Evolutionary conservation across 2,113 vertebrate species (phyloP).

Genomic region (Oryzias curvinotus): DNA sequence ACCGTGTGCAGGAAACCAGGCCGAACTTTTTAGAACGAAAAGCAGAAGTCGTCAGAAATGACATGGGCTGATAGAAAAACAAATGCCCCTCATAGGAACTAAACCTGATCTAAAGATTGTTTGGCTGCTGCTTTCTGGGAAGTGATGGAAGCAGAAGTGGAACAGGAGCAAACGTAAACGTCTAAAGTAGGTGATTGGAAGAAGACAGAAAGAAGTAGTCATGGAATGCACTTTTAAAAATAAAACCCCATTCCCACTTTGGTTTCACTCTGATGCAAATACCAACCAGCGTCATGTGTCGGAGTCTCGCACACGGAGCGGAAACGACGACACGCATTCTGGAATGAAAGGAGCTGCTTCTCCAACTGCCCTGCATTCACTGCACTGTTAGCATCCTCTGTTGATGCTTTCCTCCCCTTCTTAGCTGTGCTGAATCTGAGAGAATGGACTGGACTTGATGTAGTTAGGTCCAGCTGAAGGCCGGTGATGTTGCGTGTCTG

Average conservation of each 20-base stretch:
- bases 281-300: background rate
- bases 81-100: background rate
- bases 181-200: background rate
- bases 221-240: background rate
- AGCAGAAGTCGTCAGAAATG: background rate
- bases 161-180: background rate
- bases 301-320: background rate
- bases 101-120: background rate
- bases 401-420: conserved; percentile 9
- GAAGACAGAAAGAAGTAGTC: background rate
- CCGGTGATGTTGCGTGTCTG: conserved; percentile 69
- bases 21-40: background rate
- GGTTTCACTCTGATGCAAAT: conserved; percentile 31
- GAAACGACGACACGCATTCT: background rate
- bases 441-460: conserved; percentile 20
- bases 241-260: conserved; percentile 5
- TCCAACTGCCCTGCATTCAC: too few species aligned
- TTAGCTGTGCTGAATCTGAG: conserved; percentile 4
- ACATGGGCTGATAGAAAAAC: background rate
- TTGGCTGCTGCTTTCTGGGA: conserved; percentile 8
- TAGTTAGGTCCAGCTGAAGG: conserved; percentile 46
- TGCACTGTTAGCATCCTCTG: too few species aligned
- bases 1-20: background rate
- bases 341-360: conserved; percentile 12
- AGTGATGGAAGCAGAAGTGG: background rate